Conservation (phyloP, 1,140 invertebrate genomes). For the Lepidostoma basale region DNA sequence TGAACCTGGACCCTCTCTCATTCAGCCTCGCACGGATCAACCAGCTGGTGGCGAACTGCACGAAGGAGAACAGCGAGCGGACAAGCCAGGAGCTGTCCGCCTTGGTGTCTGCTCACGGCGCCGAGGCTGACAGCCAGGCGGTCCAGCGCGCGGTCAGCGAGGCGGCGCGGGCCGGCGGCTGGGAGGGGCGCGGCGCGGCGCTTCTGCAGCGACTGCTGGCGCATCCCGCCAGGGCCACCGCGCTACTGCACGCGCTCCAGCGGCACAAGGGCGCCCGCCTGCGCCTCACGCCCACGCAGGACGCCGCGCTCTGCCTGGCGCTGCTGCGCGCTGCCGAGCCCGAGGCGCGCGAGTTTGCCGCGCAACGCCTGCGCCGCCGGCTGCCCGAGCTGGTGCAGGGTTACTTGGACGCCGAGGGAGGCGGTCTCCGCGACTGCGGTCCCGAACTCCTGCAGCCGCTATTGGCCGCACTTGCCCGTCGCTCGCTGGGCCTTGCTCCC, state of each 20-base stretch:
- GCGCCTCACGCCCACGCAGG: slow-evolving; percentile 83
- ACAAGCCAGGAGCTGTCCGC: slow-evolving; percentile 72
- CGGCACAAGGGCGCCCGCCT: slow-evolving; percentile 78
- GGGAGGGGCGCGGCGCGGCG: slow-evolving; percentile 49
- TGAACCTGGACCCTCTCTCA: slow-evolving; percentile 97
- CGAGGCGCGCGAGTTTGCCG: slow-evolving; percentile 74
- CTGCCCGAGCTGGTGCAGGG: slow-evolving; percentile 84
- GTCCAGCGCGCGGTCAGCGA: slow-evolving; percentile 54
- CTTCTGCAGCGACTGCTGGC: slow-evolving; percentile 51
- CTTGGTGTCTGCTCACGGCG: slow-evolving; percentile 40
- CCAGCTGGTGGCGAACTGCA: slow-evolving; percentile 94
- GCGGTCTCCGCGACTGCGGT: slow-evolving; percentile 84
- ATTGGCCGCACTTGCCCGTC: slow-evolving; percentile 63
- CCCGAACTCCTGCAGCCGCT: slow-evolving; percentile 88
- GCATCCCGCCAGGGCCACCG: slow-evolving; percentile 54
- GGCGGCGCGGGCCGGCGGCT: slow-evolving; percentile 43
- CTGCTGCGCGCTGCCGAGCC: slow-evolving; percentile 78
- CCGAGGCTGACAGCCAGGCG: slow-evolving; percentile 49
- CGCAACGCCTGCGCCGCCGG: slow-evolving; percentile 79
- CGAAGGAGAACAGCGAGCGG: slow-evolving; percentile 92
- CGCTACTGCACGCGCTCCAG: slow-evolving; percentile 56
- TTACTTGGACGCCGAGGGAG: slow-evolving; percentile 79
- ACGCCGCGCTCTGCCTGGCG: slow-evolving; percentile 86
- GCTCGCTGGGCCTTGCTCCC: slow-evolving; percentile 65
- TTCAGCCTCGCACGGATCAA: slow-evolving; percentile 97